Percentiles rank a stretch among this genome's conserved stretches.
phyloP scores from a whole-genome alignment of 2,888 invertebrate genomes.

The Silvanus unidentatus region DNA sequence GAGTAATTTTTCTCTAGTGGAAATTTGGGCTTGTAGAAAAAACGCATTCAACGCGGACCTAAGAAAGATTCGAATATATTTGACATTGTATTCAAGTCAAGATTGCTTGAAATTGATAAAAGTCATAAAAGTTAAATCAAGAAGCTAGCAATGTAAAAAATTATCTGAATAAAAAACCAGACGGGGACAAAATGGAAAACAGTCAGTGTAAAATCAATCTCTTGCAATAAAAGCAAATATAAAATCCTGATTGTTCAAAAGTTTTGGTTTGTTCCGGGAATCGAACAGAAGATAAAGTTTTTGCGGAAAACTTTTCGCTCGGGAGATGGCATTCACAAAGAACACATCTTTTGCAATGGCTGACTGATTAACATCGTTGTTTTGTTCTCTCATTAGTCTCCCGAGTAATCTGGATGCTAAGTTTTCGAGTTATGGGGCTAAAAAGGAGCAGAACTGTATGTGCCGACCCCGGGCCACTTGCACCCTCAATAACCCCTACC shows the following conservation, averaged over 20 bases:
- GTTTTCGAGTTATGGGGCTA: constrained; percentile 32
- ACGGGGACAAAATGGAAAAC: constrained; percentile 23
- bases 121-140: constrained; percentile 24
- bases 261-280: constrained; percentile 20
- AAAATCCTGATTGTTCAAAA: constrained; percentile 30
- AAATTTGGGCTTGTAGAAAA: too few relatives aligned
- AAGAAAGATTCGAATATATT: too few relatives aligned
- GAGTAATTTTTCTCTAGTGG: too few relatives aligned
- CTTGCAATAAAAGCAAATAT: constrained; percentile 24
- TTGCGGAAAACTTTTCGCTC: constrained; percentile 18
- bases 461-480: constrained; percentile 8
- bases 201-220: constrained; percentile 25
- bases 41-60: too few relatives aligned
- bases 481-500: constrained; percentile 8
- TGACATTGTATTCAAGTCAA: constrained; percentile 8
- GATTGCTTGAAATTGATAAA: constrained; percentile 17
- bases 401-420: constrained; percentile 33
- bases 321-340: constrained; percentile 23
- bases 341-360: constrained; percentile 34
- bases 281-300: constrained; percentile 16
- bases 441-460: constrained; percentile 17
- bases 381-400: constrained; percentile 30
- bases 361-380: constrained; percentile 40
- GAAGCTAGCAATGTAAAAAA: constrained; percentile 25
- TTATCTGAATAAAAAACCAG: constrained; percentile 20